Conservation (phyloP, 2,797 vertebrate species). For the Avahi laniger region DNA sequence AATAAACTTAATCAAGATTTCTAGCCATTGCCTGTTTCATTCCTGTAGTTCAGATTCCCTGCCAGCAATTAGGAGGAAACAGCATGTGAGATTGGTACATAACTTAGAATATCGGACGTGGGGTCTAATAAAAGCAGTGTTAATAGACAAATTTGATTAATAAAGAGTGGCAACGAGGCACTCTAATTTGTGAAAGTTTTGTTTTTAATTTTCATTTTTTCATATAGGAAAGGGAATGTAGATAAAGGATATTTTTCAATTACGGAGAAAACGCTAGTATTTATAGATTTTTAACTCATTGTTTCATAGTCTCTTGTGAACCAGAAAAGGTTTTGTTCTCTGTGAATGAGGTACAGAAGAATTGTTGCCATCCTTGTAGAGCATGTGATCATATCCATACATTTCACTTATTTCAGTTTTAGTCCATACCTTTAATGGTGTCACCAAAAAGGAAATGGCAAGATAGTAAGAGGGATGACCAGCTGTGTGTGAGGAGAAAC, state of each 20-base stretch:
- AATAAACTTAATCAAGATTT: constrained; percentile 60
- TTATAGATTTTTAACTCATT: background rate
- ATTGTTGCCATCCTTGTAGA: background rate
- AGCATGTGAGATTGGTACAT: background rate
- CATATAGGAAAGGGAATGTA: background rate
- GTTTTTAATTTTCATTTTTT: constrained; percentile 17
- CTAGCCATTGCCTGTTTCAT: constrained; percentile 41
- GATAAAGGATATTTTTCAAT: background rate
- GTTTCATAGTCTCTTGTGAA: background rate
- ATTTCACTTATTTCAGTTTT: background rate
- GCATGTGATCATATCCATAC: background rate
- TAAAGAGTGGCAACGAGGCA: background rate
- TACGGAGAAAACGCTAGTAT: background rate
- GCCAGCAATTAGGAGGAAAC: constrained; percentile 12
- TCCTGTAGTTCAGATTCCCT: constrained; percentile 61
- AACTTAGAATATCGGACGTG: background rate
- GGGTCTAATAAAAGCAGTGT: background rate
- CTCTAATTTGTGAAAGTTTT: background rate
- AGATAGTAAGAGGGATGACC: background rate
- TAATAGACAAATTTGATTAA: background rate
- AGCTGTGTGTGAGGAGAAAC: too few relatives aligned
- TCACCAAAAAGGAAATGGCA: background rate
- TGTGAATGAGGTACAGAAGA: background rate
- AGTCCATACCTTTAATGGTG: background rate
- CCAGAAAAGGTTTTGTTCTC: background rate